phyloP scores from a whole-genome alignment of 1,140 invertebrate genomes.

The Philaenus spumarius region DNA sequence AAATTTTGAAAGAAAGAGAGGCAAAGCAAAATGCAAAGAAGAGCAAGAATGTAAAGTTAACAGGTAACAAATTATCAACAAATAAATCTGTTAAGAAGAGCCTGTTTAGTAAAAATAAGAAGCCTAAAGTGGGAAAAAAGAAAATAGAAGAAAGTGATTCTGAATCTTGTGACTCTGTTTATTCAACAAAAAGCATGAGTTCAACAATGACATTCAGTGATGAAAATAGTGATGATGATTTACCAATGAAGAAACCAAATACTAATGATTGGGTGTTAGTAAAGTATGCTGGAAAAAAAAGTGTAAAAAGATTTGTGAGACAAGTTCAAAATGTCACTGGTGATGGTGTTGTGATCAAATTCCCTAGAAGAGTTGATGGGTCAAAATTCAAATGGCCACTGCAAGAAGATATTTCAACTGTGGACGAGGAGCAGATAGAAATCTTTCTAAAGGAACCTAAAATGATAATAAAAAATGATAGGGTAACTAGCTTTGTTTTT shows the following conservation, averaged over 20 bases:
- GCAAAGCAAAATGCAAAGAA: no score
- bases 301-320: neutral
- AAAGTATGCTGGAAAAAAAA: slow-evolving; percentile 2
- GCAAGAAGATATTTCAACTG: neutral
- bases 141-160: slow-evolving; percentile 1
- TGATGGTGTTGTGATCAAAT: neutral
- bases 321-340: neutral
- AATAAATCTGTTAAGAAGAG: neutral
- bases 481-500: no score
- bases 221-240: neutral
- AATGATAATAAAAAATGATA: neutral
- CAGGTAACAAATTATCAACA: no score
- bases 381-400: neutral
- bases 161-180: neutral
- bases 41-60: no score
- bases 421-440: slow-evolving; percentile 1
- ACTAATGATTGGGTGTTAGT: neutral
- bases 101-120: neutral
- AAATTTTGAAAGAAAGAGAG: no score
- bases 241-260: neutral
- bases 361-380: neutral
- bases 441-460: neutral
- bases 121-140: neutral
- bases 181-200: neutral
- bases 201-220: neutral